Base-by-base conservation (phyloP, 1,140 invertebrate species). In the Oncopodura yosiiana region DNA sequence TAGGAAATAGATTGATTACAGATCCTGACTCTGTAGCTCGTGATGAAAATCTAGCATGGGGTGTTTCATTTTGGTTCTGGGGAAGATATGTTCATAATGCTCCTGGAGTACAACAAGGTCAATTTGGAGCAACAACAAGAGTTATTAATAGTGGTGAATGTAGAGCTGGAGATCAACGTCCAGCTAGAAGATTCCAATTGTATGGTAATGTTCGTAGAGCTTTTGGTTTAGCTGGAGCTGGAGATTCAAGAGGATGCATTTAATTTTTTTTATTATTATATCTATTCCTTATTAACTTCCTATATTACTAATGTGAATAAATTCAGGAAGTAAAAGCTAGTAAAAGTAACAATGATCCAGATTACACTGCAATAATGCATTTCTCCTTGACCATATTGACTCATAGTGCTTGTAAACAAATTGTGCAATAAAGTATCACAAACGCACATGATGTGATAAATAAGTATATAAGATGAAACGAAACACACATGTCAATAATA, bases 71-170 rank as follows among this genome's bases (percentile, higher is more conserved):
- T 16, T 62, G 52, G 51, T 62, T 30, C 37, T 62, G 56, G 60
- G 29, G 21, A 1, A 27, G 12, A 9, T n/a, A 29, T 24, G 60
- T 62, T 16, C 51, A 58, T 16, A 23, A 56, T 32, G 16, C 12
- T n/a, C 1, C 24, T 5, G 50, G 44, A 38, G 56, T 58, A 5
- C 11, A 43, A 18, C 14, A 53, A 1, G 46, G 48, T 1, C 34
- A 56, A 38, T 62, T 62, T 49, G 60, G 60, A 24, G 29, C 44
- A 19, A 54, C 52, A 3, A 62, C 54, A 2, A 39, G 30, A 9
- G 48, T 36, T 1, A 58, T 62, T 29, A 62, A 62, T 44, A 48
- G 56, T 16, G 45, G n/a, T 3, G 49, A 53, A 29, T 53, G 57
- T 18, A 8, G 32, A n/a, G 26, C 48, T 3, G 42, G 19, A 3